phyloP scores from a whole-genome alignment of 1,140 invertebrate species.

The Diabrotica undecimpunctata region DNA sequence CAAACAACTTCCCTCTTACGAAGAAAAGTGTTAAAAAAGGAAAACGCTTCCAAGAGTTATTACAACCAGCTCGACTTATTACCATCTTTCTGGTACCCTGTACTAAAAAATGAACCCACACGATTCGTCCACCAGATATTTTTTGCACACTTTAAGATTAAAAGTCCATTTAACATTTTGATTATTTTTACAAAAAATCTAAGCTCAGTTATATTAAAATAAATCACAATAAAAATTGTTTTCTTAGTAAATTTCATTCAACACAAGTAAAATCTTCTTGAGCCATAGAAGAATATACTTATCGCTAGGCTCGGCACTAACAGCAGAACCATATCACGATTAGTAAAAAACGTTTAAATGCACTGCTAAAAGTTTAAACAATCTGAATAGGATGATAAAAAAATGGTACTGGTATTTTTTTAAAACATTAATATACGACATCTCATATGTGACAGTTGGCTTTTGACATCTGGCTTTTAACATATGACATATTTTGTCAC shows the following conservation, averaged over 20 bases:
- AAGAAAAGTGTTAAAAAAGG: too few relatives aligned
- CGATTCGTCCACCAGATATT: too few relatives aligned
- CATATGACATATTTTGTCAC: too few relatives aligned
- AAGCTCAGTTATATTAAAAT: constrained; percentile 18
- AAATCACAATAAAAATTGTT: constrained; percentile 18
- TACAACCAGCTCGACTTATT: too few relatives aligned
- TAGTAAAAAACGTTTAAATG: too few relatives aligned
- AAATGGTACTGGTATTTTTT: constrained; percentile 4
- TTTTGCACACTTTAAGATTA: too few relatives aligned
- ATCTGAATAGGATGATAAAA: background rate
- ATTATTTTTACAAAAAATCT: constrained; percentile 25
- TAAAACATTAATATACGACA: constrained; percentile 12
- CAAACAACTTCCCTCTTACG: too few relatives aligned
- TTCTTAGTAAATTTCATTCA: constrained; percentile 14
- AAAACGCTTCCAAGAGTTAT: too few relatives aligned
- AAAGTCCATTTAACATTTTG: background rate
- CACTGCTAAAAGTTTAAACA: constrained; percentile 10
- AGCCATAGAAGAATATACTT: constrained; percentile 29
- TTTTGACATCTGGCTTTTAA: constrained; percentile 13
- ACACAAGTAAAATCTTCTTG: constrained; percentile 28
- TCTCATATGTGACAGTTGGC: constrained; percentile 23
- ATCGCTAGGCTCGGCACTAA: background rate
- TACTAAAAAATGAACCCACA: too few relatives aligned
- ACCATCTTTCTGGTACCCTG: too few relatives aligned
- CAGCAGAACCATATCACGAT: too few relatives aligned